These are phyloP conservation scores for Choloepus hoffmanni DNA, from an alignment of 2,113 vertebrate genomes.

Conservation along the genomic window DNA sequence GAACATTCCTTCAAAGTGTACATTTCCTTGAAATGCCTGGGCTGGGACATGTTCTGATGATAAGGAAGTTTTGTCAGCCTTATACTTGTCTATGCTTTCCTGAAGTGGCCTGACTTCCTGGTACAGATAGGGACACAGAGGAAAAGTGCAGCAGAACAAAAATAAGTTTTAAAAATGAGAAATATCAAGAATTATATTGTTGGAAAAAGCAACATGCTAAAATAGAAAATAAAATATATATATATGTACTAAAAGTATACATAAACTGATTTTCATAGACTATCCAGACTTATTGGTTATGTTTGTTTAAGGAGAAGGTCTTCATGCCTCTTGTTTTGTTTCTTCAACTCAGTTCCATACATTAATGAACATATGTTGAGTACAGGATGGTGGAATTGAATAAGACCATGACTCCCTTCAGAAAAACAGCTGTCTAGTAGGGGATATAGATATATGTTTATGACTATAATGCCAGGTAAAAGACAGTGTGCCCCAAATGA, in stretches of 20 bases:
- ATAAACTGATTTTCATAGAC: constrained; percentile 7
- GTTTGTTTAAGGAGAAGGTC: constrained; percentile 2
- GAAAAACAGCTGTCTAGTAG: neutral
- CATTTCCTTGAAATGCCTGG: constrained; percentile 55
- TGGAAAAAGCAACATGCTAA: constrained; percentile 4
- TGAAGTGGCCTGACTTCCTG: constrained; percentile 51
- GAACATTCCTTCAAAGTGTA: constrained; percentile 27
- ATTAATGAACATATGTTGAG: neutral
- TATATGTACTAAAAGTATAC: neutral
- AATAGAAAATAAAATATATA: constrained; percentile 21
- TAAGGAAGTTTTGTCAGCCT: constrained; percentile 66
- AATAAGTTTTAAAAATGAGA: constrained; percentile 63
- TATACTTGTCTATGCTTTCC: constrained; percentile 59
- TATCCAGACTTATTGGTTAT: neutral
- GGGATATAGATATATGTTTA: neutral
- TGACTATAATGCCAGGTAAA: neutral
- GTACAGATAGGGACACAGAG: constrained; percentile 62
- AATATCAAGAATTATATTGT: constrained; percentile 66
- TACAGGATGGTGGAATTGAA: neutral
- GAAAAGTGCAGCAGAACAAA: constrained; percentile 57
- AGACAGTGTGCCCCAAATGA: neutral
- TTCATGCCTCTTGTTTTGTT: neutral
- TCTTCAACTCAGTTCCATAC: neutral
- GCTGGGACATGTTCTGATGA: constrained; percentile 38
- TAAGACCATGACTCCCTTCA: neutral